A percentile compares a stretch with the other conserved stretches of the same genome.
phyloP scores from a whole-genome alignment of 2,888 invertebrate genomes.

The Melolontha melolontha region DNA sequence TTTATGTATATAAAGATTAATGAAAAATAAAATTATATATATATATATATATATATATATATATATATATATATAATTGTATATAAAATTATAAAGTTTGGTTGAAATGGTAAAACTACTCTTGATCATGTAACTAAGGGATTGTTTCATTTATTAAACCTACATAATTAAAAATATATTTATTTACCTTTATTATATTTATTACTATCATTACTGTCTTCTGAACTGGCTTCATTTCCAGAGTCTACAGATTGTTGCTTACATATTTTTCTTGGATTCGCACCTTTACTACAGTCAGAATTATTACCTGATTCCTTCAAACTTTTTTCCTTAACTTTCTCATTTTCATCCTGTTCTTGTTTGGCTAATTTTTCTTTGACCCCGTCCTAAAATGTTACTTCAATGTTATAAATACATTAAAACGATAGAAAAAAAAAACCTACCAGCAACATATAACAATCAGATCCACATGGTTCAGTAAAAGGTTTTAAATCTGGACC shows the following conservation, averaged over 20 bases:
- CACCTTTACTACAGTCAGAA: constrained; percentile 50
- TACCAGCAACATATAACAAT: constrained; percentile 91
- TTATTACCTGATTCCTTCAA: constrained; percentile 48
- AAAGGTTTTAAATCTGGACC: constrained; percentile 90
- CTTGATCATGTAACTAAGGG: too few relatives aligned
- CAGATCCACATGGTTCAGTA: constrained; percentile 85
- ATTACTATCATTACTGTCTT: constrained; percentile 93
- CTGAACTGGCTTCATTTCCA: constrained; percentile 93
- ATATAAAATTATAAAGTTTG: too few relatives aligned
- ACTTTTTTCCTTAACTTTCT: constrained; percentile 58
- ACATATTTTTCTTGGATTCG: constrained; percentile 68
- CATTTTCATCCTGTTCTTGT: constrained; percentile 66
- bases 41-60: too few relatives aligned
- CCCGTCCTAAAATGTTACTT: constrained; percentile 75
- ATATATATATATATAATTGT: too few relatives aligned
- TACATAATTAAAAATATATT: neutral
- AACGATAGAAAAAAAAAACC: constrained; percentile 43
- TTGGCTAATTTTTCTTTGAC: constrained; percentile 82
- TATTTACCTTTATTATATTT: constrained; percentile 74
- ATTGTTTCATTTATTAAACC: too few relatives aligned
- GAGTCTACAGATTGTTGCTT: constrained; percentile 82
- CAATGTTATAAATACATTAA: constrained; percentile 21
- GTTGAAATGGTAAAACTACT: too few relatives aligned
- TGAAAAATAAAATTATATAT: too few relatives aligned
- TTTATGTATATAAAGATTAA: too few relatives aligned